Percentiles rank a stretch among this genome's conserved stretches.
phyloP scores from a whole-genome alignment of 2,888 invertebrate genomes.

The Anaspis maculata region DNA sequence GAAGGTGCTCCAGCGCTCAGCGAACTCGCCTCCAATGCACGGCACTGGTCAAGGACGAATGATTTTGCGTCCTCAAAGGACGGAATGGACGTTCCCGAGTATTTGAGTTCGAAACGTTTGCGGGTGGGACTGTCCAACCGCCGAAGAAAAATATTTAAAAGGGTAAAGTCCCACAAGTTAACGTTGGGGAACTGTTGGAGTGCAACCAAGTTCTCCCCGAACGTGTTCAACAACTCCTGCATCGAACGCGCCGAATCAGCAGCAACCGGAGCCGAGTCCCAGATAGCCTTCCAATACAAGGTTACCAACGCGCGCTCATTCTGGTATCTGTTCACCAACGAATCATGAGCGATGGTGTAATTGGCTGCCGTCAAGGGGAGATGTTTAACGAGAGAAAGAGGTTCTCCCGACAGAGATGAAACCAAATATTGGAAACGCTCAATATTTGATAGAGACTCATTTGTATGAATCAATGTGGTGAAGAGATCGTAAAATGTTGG shows the following conservation, averaged over 20 bases:
- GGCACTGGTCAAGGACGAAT: slow-evolving; percentile 2
- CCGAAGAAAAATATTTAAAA: not conserved
- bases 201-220: not conserved
- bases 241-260: not conserved
- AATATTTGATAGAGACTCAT: not conserved
- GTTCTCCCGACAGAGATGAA: not conserved
- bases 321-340: not conserved
- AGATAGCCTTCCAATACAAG: not conserved
- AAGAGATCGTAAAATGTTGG: slow-evolving; percentile 1
- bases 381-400: not conserved
- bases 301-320: slow-evolving; percentile 1
- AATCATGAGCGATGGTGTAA: not conserved
- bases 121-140: not conserved
- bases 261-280: not conserved
- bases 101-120: slow-evolving; percentile 1
- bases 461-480: not conserved
- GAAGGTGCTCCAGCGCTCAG: not conserved
- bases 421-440: slow-evolving; percentile 2
- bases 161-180: slow-evolving; percentile 2
- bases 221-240: not conserved
- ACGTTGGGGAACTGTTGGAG: not conserved
- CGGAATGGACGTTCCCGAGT: not conserved
- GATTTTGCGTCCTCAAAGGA: not conserved
- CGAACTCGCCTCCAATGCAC: not conserved
- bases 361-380: slow-evolving; percentile 1